Evolutionary conservation across 2,113 vertebrate species (phyloP).

Genomic region (Notarius quadriscutis): DNA sequence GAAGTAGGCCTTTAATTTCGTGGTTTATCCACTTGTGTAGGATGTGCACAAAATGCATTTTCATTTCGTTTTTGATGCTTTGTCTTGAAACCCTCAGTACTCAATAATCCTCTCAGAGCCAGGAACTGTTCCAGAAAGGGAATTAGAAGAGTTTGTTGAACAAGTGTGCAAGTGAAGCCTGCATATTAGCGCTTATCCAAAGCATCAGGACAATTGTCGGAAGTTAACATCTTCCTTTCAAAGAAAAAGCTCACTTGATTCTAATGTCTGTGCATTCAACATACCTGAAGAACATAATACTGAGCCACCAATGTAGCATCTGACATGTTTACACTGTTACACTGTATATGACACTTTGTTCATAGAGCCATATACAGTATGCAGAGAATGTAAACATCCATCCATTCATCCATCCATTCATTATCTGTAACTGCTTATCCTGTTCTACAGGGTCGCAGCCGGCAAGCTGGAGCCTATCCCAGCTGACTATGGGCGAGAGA

Average conservation of each 20-base stretch:
- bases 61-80: slow-evolving; percentile 61
- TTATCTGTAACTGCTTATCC: no score
- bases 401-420: no score
- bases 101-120: slow-evolving; percentile 66
- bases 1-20: slow-evolving; percentile 51
- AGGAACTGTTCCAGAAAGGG: slow-evolving; percentile 61
- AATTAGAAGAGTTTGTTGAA: slow-evolving; percentile 54
- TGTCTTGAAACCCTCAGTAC: slow-evolving; percentile 64
- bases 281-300: not conserved
- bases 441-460: no score
- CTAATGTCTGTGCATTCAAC: not conserved
- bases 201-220: slow-evolving; percentile 46
- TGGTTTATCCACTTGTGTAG: slow-evolving; percentile 11
- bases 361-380: no score
- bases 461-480: no score
- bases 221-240: slow-evolving; percentile 11
- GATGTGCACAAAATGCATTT: slow-evolving; percentile 58
- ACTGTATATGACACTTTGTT: not conserved
- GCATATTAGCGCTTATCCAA: slow-evolving; percentile 67
- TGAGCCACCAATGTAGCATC: not conserved
- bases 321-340: not conserved
- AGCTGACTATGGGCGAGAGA: no score
- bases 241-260: slow-evolving; percentile 6
- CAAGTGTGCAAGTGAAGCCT: slow-evolving; percentile 33
- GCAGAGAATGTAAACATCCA: no score